Evolutionary conservation across 2,113 vertebrate genomes (phyloP).

Genomic region (Sylvia atricapilla): DNA sequence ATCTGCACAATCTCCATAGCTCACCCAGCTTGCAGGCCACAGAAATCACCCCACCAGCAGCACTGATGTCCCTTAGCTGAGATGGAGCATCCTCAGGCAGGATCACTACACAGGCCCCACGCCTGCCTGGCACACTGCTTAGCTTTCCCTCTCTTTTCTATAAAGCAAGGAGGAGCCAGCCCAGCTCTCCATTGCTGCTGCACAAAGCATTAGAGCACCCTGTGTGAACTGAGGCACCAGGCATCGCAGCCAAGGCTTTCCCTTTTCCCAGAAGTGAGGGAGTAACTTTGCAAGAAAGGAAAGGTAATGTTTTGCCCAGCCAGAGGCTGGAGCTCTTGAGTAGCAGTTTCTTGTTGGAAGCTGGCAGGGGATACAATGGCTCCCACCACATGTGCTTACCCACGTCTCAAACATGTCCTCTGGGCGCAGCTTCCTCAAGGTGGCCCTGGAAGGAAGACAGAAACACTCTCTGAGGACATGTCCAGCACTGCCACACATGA

Average conservation of each 20-base stretch:
- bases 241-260: not conserved
- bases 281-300: not conserved
- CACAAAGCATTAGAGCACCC: not conserved
- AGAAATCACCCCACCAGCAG: not conserved
- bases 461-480: not conserved
- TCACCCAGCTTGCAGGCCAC: fast-evolving
- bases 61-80: not conserved
- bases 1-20: not conserved
- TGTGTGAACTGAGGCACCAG: not conserved
- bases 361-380: not conserved
- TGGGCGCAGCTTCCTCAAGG: conserved; percentile 91
- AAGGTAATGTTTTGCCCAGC: not conserved
- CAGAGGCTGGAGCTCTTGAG: not conserved
- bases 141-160: not conserved
- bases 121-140: not conserved
- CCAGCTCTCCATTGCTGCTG: fast-evolving
- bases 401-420: conserved; percentile 97
- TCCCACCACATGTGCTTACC: conserved; percentile 71
- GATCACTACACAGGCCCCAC: not conserved
- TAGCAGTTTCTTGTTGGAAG: not conserved
- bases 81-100: not conserved
- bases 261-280: not conserved
- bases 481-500: not conserved
- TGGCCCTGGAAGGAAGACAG: conserved; percentile 79
- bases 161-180: not conserved